Evolutionary conservation across 2,888 invertebrate species (phyloP), one percentile per base, ranked within the genome.

Genomic region (Cephus nigrinus): DNA sequence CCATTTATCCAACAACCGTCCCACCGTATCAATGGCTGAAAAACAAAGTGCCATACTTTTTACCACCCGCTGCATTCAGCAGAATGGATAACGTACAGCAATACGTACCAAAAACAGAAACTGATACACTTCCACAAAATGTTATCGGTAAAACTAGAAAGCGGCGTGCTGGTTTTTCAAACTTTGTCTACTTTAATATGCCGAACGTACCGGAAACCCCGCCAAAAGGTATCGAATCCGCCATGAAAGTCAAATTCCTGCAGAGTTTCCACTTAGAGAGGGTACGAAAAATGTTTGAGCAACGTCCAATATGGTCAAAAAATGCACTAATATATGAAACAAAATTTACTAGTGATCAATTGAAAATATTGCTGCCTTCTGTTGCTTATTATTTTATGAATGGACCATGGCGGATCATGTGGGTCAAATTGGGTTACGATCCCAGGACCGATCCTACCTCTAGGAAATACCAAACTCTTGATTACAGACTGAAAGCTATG

Each of bases 331-430:
- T 94, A 76, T 94, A 93, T 86, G 93, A 93, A 73, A 94, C 95
- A 0, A 94, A 94, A 76, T 92, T 95, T 71, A 92, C 93, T 0
- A 87, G 91, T 1, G 94, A 94, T 23, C 94, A 95, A 76, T 87
- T 97, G 0, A 98, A 96, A 91, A 93, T 94, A 78, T 93, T 98
- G 23, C 92, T 98, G 79, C 98, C 99, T 0, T 94, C 95, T 35
- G 92, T 97, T 4, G 97, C 97, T 0, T 96, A 97, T 90, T 97
- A 97, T 89, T 97, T 96, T 91, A 93, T 94, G 76, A 96, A 95
- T 81, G 99, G 99, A 0, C 99, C 98, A 0, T 99, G 98, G 98
- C 93, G 98, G 82, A 94, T 95, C 76, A 94, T 97, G 89, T 99
- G 99, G 97, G 95, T 97, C 1, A 94, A 93, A 85, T 95, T 96